These are phyloP conservation scores for Sebastes steindachneri DNA, from an alignment of 2,797 vertebrate species.

Conservation along the genomic window DNA sequence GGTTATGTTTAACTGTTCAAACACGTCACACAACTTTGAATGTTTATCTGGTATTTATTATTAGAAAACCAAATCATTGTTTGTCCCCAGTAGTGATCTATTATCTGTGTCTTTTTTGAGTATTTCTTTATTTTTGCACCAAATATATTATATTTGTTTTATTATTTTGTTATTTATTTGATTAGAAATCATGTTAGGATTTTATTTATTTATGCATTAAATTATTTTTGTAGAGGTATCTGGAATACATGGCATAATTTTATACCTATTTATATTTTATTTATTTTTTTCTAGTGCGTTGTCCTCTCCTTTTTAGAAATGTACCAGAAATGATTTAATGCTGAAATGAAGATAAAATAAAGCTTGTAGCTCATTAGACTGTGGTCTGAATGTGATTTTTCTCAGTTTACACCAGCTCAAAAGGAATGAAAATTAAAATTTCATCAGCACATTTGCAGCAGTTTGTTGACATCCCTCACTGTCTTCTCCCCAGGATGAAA, in stretches of 20 bases:
- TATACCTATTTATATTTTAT: conserved; percentile 72
- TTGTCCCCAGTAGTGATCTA: conserved; percentile 8
- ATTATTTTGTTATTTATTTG: conserved; percentile 64
- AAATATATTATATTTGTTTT: conserved; percentile 23
- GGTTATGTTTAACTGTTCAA: background rate
- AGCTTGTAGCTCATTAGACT: conserved; percentile 40
- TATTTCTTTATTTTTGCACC: background rate
- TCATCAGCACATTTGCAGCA: background rate
- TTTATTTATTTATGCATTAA: conserved; percentile 75
- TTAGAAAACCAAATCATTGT: conserved; percentile 17
- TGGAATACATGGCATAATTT: conserved; percentile 49
- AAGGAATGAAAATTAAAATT: background rate
- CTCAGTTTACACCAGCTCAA: background rate
- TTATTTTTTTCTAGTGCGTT: conserved; percentile 45
- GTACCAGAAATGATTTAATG: conserved; percentile 47
- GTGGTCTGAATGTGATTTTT: conserved; percentile 19
- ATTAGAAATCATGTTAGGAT: background rate
- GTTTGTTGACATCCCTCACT: conserved; percentile 26
- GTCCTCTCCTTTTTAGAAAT: conserved; percentile 33
- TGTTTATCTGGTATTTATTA: conserved; percentile 40
- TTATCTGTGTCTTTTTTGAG: conserved; percentile 15
- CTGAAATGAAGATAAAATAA: conserved; percentile 74
- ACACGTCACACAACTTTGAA: conserved; percentile 2
- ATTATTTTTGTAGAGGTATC: conserved; percentile 65
- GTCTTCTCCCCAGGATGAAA: conserved; percentile 75